Evolutionary conservation across 2,888 invertebrate genomes (phyloP).

Genomic region (Brachylomia viminalis): DNA sequence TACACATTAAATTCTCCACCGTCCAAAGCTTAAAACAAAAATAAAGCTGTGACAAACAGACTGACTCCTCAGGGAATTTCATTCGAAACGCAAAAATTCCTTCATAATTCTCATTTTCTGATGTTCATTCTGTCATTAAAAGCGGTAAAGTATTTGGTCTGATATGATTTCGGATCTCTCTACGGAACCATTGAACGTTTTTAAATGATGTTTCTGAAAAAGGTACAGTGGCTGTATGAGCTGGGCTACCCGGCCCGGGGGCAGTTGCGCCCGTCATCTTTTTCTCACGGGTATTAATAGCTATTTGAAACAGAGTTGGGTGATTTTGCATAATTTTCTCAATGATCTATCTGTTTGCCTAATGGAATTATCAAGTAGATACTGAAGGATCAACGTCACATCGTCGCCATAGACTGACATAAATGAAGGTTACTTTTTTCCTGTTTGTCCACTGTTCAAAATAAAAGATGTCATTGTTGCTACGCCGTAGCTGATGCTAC

Average conservation of each 20-base stretch:
- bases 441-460: background rate
- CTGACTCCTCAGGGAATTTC: conserved; percentile 2
- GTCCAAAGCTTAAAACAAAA: background rate
- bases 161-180: conserved; percentile 49
- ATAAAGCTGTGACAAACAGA: conserved; percentile 23
- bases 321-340: conserved; percentile 82
- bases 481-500: conserved; percentile 46
- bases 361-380: conserved; percentile 77
- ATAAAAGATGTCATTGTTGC: conserved; percentile 8
- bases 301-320: conserved; percentile 81
- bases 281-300: conserved; percentile 83
- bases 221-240: conserved; percentile 65
- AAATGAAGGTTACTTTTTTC: background rate
- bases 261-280: conserved; percentile 73
- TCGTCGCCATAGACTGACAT: conserved; percentile 6
- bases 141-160: conserved; percentile 38
- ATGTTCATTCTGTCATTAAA: conserved; percentile 51
- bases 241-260: conserved; percentile 49
- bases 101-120: conserved; percentile 38
- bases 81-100: conserved; percentile 21
- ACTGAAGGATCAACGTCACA: conserved; percentile 13
- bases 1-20: background rate
- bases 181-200: conserved; percentile 62
- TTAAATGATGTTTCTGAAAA: conserved; percentile 71
- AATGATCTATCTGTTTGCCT: conserved; percentile 76